Percentiles rank a stretch among this genome's conserved stretches.
These are phyloP conservation scores for Dysidea cf. avara DNA, from an alignment of 37 sponge, comb jelly and placozoan genomes.

Conservation along the genomic window DNA sequence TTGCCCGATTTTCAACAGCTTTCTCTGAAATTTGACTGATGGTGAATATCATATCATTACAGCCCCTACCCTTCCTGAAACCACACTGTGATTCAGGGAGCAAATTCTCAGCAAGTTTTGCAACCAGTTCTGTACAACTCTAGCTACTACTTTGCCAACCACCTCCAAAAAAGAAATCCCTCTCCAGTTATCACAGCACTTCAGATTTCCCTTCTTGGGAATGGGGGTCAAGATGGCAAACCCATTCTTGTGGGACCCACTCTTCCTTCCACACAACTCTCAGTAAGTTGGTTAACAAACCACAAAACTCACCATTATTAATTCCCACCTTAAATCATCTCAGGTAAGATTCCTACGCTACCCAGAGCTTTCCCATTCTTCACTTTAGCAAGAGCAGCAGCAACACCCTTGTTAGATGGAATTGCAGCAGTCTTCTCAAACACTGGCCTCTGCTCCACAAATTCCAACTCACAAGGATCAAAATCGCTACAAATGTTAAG, in stretches of 20 bases:
- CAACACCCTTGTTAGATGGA: neutral
- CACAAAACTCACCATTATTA: neutral
- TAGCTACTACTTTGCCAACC: neutral
- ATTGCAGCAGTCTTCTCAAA: neutral
- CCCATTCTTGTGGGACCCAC: neutral
- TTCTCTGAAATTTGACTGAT: neutral
- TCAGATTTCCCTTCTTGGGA: conserved; percentile 2
- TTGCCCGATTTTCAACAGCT: too few relatives aligned
- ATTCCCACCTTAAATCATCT: neutral
- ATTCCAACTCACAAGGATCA: neutral
- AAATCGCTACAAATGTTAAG: neutral
- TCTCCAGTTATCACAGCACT: neutral
- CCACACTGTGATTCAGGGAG: too few relatives aligned
- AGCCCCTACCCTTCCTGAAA: neutral
- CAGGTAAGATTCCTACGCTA: too few relatives aligned
- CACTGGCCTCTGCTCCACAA: neutral
- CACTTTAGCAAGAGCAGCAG: neutral
- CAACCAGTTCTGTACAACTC: neutral
- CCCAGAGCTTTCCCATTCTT: too few relatives aligned
- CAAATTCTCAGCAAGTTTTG: too few relatives aligned
- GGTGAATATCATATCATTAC: neutral
- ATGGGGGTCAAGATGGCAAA: too few relatives aligned
- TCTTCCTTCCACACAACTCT: neutral
- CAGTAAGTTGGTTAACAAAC: neutral
- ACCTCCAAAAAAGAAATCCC: neutral